Percentiles rank a stretch among this genome's conserved stretches.
Conservation (phyloP, 2,888 invertebrate species). For the Hypomecis atomaria region DNA sequence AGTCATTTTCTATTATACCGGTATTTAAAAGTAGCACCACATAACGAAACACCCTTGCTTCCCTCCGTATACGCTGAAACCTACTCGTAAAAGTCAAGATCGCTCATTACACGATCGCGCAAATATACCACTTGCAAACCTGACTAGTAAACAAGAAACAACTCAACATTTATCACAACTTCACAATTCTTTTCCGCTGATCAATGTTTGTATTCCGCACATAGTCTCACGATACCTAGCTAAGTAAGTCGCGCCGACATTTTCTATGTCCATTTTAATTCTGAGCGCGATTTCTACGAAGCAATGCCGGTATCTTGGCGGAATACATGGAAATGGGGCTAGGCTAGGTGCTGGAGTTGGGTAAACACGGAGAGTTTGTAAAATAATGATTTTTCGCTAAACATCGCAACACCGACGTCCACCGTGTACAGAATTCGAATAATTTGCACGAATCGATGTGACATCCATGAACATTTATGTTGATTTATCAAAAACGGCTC, state of each 20-base stretch:
- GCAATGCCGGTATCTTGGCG: conserved; percentile 46
- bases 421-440: too few relatives aligned
- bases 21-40: too few relatives aligned
- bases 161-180: conserved; percentile 6
- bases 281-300: conserved; percentile 64
- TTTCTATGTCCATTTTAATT: conserved; percentile 59
- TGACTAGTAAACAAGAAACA: neutral
- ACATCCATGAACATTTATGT: too few relatives aligned
- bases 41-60: too few relatives aligned
- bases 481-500: too few relatives aligned
- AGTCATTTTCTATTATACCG: too few relatives aligned
- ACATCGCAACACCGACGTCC: too few relatives aligned
- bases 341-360: neutral
- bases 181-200: conserved; percentile 25
- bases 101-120: neutral
- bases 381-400: too few relatives aligned
- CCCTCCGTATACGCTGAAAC: too few relatives aligned
- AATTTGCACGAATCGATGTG: too few relatives aligned
- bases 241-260: conserved; percentile 21
- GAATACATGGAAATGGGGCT: conserved; percentile 30
- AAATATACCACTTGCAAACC: conserved; percentile 7
- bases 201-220: conserved; percentile 47
- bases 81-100: too few relatives aligned
- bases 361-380: too few relatives aligned
- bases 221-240: conserved; percentile 59